Base-by-base conservation (phyloP, 2,888 invertebrate species). In the Alviniconcha strummeri region DNA sequence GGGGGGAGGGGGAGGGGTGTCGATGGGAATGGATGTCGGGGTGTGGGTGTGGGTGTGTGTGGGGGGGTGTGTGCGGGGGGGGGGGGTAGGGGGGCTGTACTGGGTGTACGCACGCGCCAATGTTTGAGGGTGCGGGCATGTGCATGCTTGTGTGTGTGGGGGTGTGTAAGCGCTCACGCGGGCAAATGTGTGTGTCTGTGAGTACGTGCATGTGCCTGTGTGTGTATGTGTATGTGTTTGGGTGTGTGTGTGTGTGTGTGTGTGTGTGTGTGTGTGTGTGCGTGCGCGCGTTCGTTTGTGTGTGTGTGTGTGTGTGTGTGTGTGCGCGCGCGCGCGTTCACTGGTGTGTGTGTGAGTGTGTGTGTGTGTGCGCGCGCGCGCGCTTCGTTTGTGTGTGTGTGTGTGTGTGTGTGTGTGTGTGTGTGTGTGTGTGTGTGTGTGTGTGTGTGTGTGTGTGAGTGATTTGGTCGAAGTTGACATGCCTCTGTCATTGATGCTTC, bases 91-190 rank as follows among this genome's bases (percentile, higher is more conserved):
- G 36, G 36, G 36, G 36, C 36, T 77, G 77, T 57, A 64, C n/a
- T 64, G 79, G 67, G 17, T 55, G 67, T 80, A 54, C 54, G 64
- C 15, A 54, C 7, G 69, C n/a, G 69, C 69, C 69, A 6, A 55
- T 54, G 80, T 55, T 57, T 3, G 80, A 17, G 69, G 8, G 69
- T 69, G 80, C n/a, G 55, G 52, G 80, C n/a, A 72, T 72, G 81
- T 36, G 81, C 55, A 57, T 81, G 81, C 72, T 57, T 57, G 75
- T 81, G 64, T 74, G 75, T 64, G 72, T 56, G 72, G 17, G 74
- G 56, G 74, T 74, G 81, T 69, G 54, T 67, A 56, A 19, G 17
- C 13, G 81, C 19, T 55, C 36, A 19, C 9, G 60, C 15, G 74
- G n/a, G 72, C 54, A 57, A n/a, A 19, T 57, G 19, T 74, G 71